phyloP scores from a whole-genome alignment of 2,113 vertebrate species.

The Syrmaticus mikado region DNA sequence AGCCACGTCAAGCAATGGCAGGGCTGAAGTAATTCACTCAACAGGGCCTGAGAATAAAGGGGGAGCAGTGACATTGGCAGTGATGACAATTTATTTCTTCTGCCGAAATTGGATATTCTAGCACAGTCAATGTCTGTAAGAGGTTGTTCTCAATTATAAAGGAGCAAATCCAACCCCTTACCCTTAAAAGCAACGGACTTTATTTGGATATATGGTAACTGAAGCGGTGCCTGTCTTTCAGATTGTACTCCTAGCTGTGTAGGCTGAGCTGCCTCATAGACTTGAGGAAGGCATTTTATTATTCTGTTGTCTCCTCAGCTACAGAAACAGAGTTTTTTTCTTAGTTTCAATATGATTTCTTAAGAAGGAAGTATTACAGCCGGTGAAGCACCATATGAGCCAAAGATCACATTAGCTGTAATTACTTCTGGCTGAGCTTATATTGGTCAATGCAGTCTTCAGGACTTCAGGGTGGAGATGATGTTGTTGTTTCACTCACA shows the following conservation, averaged over 20 bases:
- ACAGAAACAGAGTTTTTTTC: background rate
- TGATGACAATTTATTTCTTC: background rate
- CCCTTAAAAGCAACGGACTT: background rate
- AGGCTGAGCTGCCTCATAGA: background rate
- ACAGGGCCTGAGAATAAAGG: background rate
- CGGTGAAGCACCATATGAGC: slow-evolving; percentile 36
- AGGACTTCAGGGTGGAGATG: background rate
- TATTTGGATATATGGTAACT: background rate
- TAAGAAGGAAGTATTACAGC: slow-evolving; percentile 30
- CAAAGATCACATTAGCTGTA: slow-evolving; percentile 59
- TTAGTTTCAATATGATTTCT: slow-evolving; percentile 28
- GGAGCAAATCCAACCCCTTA: background rate
- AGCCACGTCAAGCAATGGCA: background rate
- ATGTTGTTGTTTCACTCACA: background rate
- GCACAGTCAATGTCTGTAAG: background rate
- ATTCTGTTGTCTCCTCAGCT: background rate
- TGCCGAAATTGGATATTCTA: background rate
- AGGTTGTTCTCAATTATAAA: background rate
- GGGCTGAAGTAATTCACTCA: background rate
- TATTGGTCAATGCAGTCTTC: background rate
- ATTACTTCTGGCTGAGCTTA: slow-evolving; percentile 46
- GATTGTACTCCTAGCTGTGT: background rate
- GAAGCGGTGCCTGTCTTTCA: background rate
- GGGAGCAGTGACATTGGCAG: background rate
- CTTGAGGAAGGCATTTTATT: background rate